Evolutionary conservation across 2,888 invertebrate species (phyloP).

Genomic region (Dolichomitus sp.): DNA sequence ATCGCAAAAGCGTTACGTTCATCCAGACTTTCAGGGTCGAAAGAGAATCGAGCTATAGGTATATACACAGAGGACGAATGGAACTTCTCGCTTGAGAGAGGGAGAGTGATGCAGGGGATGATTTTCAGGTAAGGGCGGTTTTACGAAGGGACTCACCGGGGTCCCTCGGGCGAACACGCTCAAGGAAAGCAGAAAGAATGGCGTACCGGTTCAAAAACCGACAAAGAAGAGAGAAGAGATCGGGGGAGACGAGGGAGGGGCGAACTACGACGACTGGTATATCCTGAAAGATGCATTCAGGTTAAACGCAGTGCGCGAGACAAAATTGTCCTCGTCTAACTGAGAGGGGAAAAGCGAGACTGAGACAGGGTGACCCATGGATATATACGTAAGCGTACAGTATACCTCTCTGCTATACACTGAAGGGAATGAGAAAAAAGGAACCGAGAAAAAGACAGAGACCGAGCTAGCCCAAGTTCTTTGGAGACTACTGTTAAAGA

Average conservation of each 20-base stretch:
- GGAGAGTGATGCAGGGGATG: slow-evolving; percentile 78
- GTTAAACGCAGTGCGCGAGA: slow-evolving; percentile 82
- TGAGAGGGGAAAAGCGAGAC: slow-evolving; percentile 36
- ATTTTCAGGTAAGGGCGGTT: slow-evolving; percentile 85
- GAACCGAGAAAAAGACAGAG: slow-evolving; percentile 45
- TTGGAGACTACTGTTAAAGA: slow-evolving; percentile 38
- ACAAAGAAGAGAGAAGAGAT: slow-evolving; percentile 80
- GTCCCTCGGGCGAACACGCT: slow-evolving; percentile 58
- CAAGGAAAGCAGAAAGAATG: slow-evolving; percentile 75
- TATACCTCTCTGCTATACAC: slow-evolving; percentile 15
- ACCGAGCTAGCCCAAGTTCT: slow-evolving; percentile 41
- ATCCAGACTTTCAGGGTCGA: slow-evolving; percentile 61
- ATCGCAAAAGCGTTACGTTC: slow-evolving; percentile 65
- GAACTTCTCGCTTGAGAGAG: slow-evolving; percentile 28
- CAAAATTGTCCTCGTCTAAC: slow-evolving; percentile 77
- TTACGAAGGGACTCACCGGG: slow-evolving; percentile 74
- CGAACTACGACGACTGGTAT: slow-evolving; percentile 75
- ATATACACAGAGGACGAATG: slow-evolving; percentile 39
- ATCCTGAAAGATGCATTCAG: slow-evolving; percentile 85
- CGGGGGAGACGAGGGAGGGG: slow-evolving; percentile 37
- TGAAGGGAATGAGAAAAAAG: slow-evolving; percentile 31
- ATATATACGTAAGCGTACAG: slow-evolving; percentile 23
- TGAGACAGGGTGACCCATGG: slow-evolving; percentile 17
- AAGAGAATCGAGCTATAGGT: slow-evolving; percentile 56
- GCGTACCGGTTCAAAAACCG: slow-evolving; percentile 83